phyloP scores from a whole-genome alignment of 2,888 invertebrate species.

The Rhaphigaster nebulosa region DNA sequence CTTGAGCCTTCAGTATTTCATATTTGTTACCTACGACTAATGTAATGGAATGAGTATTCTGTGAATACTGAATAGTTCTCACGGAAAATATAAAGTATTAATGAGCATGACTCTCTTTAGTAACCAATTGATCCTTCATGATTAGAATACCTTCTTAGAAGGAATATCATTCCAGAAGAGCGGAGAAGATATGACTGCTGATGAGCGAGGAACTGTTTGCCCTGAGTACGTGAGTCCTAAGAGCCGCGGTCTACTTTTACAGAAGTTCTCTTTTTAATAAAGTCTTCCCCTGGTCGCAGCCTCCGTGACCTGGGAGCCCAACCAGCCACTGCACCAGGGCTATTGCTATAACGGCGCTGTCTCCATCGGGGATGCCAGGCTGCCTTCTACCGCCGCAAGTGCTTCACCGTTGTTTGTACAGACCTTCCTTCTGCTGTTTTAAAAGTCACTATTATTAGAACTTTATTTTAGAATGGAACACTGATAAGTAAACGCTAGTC shows the following conservation, averaged over 20 bases:
- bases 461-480: background rate
- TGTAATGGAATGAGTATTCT: background rate
- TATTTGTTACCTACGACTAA: too few species aligned
- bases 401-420: background rate
- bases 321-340: slow-evolving; percentile 2
- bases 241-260: background rate
- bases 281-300: background rate
- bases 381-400: too few species aligned
- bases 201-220: background rate
- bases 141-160: background rate
- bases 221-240: background rate
- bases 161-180: background rate
- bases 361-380: background rate
- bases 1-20: too few species aligned
- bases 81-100: background rate
- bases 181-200: slow-evolving; percentile 1
- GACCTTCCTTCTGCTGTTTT: background rate
- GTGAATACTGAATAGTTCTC: too few species aligned
- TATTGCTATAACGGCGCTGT: background rate
- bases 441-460: background rate
- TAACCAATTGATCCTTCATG: background rate
- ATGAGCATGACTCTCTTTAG: background rate
- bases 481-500: background rate
- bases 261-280: slow-evolving; percentile 10
- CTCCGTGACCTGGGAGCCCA: slow-evolving; percentile 27